These are phyloP conservation scores for Orthonychiurus folsomi DNA, from an alignment of 2,888 invertebrate genomes.

Conservation along the genomic window DNA sequence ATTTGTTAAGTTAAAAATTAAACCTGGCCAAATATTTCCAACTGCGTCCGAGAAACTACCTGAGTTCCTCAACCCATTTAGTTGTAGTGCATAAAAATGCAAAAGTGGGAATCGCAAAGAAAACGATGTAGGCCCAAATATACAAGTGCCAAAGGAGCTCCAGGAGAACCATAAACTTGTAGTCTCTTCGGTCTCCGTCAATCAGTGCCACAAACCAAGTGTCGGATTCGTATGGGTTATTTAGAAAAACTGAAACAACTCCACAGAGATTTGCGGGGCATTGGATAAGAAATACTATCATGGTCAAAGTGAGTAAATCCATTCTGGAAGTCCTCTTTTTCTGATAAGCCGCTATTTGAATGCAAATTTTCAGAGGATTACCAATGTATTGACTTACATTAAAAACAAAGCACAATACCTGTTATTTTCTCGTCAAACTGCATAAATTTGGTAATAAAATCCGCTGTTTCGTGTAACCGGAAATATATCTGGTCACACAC, in stretches of 20 bases:
- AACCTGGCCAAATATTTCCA: not conserved
- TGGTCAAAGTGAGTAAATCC: not conserved
- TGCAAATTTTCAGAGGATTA: too few relatives aligned
- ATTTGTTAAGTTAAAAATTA: not conserved
- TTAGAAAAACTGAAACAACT: not conserved
- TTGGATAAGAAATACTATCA: not conserved
- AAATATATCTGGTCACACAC: not conserved
- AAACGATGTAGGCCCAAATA: not conserved
- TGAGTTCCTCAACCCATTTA: not conserved
- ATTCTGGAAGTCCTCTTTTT: not conserved
- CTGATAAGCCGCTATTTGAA: not conserved
- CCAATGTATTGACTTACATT: too few relatives aligned
- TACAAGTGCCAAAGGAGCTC: not conserved
- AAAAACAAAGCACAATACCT: not conserved
- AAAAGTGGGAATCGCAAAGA: not conserved
- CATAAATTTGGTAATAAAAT: not conserved
- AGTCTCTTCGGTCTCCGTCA: not conserved
- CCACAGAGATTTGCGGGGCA: not conserved
- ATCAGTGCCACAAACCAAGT: not conserved
- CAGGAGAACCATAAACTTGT: not conserved
- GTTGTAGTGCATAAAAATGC: not conserved
- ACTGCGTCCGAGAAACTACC: too few relatives aligned
- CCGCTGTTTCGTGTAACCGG: not conserved
- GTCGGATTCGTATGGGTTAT: not conserved
- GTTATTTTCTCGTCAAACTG: not conserved